Evolutionary conservation across 2,113 vertebrate genomes (phyloP).

Genomic region (Eleginops maclovinus): DNA sequence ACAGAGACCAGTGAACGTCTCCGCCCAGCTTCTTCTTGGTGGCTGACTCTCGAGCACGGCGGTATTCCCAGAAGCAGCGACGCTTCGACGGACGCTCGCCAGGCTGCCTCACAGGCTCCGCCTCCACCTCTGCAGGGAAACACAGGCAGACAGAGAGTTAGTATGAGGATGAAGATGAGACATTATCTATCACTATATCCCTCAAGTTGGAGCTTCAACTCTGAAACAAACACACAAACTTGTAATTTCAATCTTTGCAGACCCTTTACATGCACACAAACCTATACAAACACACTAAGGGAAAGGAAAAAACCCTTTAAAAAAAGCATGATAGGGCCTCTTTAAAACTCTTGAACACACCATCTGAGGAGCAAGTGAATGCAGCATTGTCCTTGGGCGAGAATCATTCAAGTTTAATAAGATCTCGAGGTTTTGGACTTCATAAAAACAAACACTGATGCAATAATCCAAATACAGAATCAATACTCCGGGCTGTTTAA

Average conservation of each 20-base stretch:
- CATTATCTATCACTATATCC: too few species aligned
- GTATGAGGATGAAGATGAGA: too few species aligned
- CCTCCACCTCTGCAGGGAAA: slow-evolving; percentile 68
- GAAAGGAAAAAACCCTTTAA: too few species aligned
- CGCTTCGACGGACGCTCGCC: slow-evolving; percentile 77
- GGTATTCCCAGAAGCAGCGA: slow-evolving; percentile 84
- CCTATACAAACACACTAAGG: too few species aligned
- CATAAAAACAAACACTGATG: neutral
- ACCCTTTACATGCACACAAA: too few species aligned
- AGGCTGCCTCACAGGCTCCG: slow-evolving; percentile 56
- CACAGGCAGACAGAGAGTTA: neutral
- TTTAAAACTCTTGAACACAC: too few species aligned
- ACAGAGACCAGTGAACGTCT: slow-evolving; percentile 80
- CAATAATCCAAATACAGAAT: slow-evolving; percentile 18
- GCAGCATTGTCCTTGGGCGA: too few species aligned
- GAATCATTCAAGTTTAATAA: neutral
- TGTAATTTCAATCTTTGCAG: too few species aligned
- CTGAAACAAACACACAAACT: too few species aligned
- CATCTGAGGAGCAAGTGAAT: too few species aligned
- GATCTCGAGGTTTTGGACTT: neutral
- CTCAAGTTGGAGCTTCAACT: too few species aligned
- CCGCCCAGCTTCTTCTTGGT: slow-evolving; percentile 68
- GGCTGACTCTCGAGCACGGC: slow-evolving; percentile 68
- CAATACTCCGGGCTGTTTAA: neutral
- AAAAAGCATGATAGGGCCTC: too few species aligned